These are phyloP conservation scores for Sphyrna mokarran DNA, from an alignment of 2,113 vertebrate genomes.

Conservation along the genomic window DNA sequence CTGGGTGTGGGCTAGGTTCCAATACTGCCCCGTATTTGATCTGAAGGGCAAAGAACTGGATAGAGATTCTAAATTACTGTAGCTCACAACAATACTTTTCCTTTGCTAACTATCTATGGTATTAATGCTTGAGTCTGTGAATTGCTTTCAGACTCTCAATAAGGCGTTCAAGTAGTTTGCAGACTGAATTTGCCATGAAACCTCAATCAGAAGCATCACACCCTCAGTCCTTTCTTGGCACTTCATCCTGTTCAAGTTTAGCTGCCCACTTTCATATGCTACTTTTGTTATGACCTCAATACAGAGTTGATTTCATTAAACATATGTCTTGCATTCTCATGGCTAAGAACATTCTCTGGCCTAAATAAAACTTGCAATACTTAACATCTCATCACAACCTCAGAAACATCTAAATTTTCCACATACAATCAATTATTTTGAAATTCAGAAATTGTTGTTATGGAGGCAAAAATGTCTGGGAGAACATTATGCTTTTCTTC, in stretches of 20 bases:
- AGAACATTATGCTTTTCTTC: neutral
- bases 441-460: neutral
- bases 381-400: neutral
- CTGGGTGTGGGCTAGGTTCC: neutral
- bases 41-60: neutral
- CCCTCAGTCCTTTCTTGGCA: neutral
- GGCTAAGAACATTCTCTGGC: neutral
- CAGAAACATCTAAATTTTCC: neutral
- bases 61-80: neutral
- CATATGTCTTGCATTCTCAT: neutral
- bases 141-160: neutral
- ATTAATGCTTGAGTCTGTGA: neutral
- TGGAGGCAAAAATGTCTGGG: neutral
- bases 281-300: neutral
- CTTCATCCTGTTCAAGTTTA: neutral
- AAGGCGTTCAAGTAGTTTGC: neutral
- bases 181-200: neutral
- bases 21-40: neutral
- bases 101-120: neutral
- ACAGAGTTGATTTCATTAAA: neutral
- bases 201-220: neutral
- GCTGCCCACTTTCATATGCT: neutral
- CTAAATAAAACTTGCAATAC: neutral
- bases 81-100: neutral
- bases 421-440: neutral